Conservation (phyloP, 2,888 invertebrate species). For the Timandra comae region DNA sequence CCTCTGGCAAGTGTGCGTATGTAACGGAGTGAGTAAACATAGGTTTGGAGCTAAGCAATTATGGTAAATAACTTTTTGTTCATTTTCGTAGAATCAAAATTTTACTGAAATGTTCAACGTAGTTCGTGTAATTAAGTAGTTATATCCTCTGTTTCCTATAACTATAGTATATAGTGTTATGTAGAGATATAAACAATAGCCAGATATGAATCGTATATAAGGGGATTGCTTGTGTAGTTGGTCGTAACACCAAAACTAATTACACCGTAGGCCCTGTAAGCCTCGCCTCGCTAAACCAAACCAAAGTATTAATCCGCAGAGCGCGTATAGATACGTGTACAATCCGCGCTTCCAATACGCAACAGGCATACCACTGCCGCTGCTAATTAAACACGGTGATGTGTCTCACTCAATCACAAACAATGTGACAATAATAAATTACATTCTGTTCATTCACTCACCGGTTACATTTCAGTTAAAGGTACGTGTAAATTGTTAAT, state of each 20-base stretch:
- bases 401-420: constrained; percentile 15
- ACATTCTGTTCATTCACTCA: not conserved
- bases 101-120: too few species aligned
- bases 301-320: constrained; percentile 34
- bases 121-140: too few species aligned
- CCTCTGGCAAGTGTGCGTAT: constrained; percentile 6
- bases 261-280: constrained; percentile 40
- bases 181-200: too few species aligned
- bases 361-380: constrained; percentile 9
- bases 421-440: constrained; percentile 5
- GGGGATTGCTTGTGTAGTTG: constrained; percentile 27
- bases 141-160: too few species aligned
- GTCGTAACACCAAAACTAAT: constrained; percentile 39
- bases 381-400: constrained; percentile 23
- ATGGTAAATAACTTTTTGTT: too few species aligned
- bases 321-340: constrained; percentile 22
- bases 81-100: too few species aligned
- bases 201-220: constrained; percentile 8
- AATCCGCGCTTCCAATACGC: constrained; percentile 15
- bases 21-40: constrained; percentile 7
- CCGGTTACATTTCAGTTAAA: not conserved
- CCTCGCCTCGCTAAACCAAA: constrained; percentile 34
- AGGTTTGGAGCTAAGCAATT: constrained; percentile 1
- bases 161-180: too few species aligned
- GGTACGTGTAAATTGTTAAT: not conserved